Evolutionary conservation across 2,888 invertebrate genomes (phyloP).

Genomic region (Andrena hattorfiana): DNA sequence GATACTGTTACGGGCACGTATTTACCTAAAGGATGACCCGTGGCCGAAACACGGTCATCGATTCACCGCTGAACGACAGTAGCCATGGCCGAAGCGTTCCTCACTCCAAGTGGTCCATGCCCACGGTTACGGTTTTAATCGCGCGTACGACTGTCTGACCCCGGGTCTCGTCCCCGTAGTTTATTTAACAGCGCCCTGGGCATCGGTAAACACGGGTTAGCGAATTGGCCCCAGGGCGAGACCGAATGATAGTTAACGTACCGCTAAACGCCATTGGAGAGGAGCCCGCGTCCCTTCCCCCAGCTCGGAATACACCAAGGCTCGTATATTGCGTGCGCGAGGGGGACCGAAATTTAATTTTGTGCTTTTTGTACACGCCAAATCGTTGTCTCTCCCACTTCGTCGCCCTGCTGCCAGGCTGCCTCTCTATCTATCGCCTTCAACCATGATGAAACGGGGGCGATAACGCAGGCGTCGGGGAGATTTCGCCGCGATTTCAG

Average conservation of each 20-base stretch:
- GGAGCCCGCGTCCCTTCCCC: conserved; percentile 69
- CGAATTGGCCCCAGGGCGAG: conserved; percentile 84
- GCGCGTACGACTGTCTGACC: conserved; percentile 71
- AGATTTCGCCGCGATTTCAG: conserved; percentile 65
- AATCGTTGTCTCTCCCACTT: conserved; percentile 74
- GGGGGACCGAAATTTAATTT: conserved; percentile 84
- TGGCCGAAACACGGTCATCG: neutral
- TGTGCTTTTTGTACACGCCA: conserved; percentile 84
- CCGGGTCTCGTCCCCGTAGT: conserved; percentile 77
- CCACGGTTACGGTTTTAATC: conserved; percentile 73
- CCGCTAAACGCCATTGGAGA: conserved; percentile 84
- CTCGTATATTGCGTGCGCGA: conserved; percentile 80
- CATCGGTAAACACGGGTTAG: conserved; percentile 85
- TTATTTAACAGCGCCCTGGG: conserved; percentile 84
- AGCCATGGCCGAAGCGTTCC: conserved; percentile 4
- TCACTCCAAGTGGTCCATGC: conserved; percentile 41
- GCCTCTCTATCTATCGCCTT: conserved; percentile 27
- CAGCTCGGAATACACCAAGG: conserved; percentile 65
- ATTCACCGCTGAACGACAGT: neutral
- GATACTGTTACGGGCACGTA: too few species aligned
- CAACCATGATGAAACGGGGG: conserved; percentile 44
- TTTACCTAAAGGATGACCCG: neutral
- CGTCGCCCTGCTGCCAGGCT: conserved; percentile 32
- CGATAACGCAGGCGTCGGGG: conserved; percentile 69
- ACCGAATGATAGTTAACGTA: conserved; percentile 84